Evolutionary conservation across 2,888 invertebrate species (phyloP), one percentile per base, ranked within the genome.

Genomic region (Ernsta delagoae): DNA sequence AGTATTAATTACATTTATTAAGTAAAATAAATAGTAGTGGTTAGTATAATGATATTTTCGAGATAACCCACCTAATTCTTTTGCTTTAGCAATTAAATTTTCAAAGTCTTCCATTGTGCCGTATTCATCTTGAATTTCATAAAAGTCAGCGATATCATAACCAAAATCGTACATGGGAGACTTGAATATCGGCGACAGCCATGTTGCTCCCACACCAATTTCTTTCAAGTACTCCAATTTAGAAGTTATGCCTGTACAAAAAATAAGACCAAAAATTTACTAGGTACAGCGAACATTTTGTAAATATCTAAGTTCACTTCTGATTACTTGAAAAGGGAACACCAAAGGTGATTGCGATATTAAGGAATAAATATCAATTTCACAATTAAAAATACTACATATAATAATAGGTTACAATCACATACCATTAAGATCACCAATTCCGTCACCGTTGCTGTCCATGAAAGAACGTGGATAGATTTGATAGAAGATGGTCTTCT

Each of bases 151-250:
- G 62, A 97, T 96, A 76, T 97, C 97, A 75, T 97, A 97, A 1
- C 97, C 97, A 81, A 96, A 96, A 80, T 97, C 97, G 12, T 94
- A 94, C 96, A 96, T 96, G 0, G 97, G 97, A 0, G 96, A 96
- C 70, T 94, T 91, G 73, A 90, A 94, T 70, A 97, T 96, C 0
- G 97, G 97, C 59, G 96, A 96, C 0, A 97, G 81, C 97, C 97
- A 97, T 8, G 97, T 94, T 4, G 96, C 95, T 6, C 94, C 95
- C 12, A 97, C 89, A 4, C 96, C 96, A 0, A 96, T 82, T 39
- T 96, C 95, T 62, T 94, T 94, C 61, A 97, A 85, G 75, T 97
- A 95, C 70, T 94, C 91, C 43, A 96, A 79, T 77, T 93, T 95
- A 6, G 94, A 93, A 2, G 94, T 94, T 11, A 96, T 95, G 59